Percentiles rank a stretch among this genome's conserved stretches.
phyloP scores from a whole-genome alignment of 2,113 vertebrate genomes.

The Sigmodon hispidus region DNA sequence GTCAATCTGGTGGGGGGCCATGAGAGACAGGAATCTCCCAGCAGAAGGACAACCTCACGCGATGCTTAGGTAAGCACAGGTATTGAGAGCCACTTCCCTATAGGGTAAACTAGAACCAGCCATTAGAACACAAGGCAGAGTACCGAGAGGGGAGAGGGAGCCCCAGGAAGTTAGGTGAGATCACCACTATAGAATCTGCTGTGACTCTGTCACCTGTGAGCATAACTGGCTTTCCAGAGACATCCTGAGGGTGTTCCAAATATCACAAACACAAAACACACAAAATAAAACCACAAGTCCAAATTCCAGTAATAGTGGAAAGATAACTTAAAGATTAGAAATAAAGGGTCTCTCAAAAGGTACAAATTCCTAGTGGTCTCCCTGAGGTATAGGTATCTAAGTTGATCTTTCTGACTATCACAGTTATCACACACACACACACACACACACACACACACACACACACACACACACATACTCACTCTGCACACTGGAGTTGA shows the following conservation, averaged over 20 bases:
- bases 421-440: background rate
- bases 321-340: constrained; percentile 40
- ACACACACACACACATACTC: too few species aligned
- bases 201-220: background rate
- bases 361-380: background rate
- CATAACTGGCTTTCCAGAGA: constrained; percentile 16
- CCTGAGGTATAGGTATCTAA: background rate
- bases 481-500: too few species aligned
- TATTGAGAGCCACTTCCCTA: background rate
- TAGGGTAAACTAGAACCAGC: background rate
- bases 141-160: background rate
- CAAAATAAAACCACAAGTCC: background rate
- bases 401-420: background rate
- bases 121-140: constrained; percentile 6
- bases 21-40: background rate
- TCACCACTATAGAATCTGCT: background rate
- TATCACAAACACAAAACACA: constrained; percentile 25
- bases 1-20: background rate
- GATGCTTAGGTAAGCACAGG: background rate
- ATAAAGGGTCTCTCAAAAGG: constrained; percentile 10
- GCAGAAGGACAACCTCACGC: background rate
- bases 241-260: background rate
- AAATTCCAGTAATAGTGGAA: background rate
- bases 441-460: too few species aligned
- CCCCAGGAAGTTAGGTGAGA: background rate